These are phyloP conservation scores for Oligia fasciuncula DNA, from an alignment of 2,888 invertebrate species.

Conservation along the genomic window DNA sequence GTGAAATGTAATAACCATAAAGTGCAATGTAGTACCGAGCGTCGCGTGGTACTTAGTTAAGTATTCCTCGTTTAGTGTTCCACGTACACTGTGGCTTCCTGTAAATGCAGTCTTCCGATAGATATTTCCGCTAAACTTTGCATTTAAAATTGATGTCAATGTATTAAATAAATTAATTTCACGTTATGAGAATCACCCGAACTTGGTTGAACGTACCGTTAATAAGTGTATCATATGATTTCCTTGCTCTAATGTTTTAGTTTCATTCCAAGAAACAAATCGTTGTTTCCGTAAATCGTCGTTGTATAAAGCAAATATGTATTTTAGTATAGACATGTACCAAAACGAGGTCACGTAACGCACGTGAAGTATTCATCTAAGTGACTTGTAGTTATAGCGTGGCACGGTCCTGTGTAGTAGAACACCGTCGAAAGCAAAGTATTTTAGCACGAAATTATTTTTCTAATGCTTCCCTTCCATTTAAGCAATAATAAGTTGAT, in stretches of 20 bases:
- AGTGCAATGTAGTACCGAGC: constrained; percentile 85
- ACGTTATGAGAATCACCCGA: constrained; percentile 54
- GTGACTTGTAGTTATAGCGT: constrained; percentile 79
- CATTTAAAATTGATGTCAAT: constrained; percentile 86
- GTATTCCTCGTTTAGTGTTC: constrained; percentile 85
- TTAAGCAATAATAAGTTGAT: constrained; percentile 85
- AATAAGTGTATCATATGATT: constrained; percentile 59
- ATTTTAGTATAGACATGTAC: constrained; percentile 64
- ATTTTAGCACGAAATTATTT: constrained; percentile 86
- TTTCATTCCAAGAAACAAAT: constrained; percentile 79
- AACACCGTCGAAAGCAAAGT: constrained; percentile 81
- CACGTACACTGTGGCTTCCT: constrained; percentile 88
- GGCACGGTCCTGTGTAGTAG: constrained; percentile 77
- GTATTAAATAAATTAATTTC: constrained; percentile 70
- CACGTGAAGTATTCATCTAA: constrained; percentile 70
- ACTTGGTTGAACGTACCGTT: constrained; percentile 62
- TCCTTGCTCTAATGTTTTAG: constrained; percentile 64
- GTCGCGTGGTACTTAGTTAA: constrained; percentile 86
- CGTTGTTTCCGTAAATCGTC: constrained; percentile 77
- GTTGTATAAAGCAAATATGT: constrained; percentile 72
- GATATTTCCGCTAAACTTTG: constrained; percentile 87
- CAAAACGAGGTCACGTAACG: constrained; percentile 67
- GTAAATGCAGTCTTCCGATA: constrained; percentile 90
- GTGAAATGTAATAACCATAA: constrained; percentile 82
- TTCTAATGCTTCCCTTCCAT: constrained; percentile 87